phyloP scores from a whole-genome alignment of 2,888 invertebrate genomes.

The Gymnosoma rotundatum region DNA sequence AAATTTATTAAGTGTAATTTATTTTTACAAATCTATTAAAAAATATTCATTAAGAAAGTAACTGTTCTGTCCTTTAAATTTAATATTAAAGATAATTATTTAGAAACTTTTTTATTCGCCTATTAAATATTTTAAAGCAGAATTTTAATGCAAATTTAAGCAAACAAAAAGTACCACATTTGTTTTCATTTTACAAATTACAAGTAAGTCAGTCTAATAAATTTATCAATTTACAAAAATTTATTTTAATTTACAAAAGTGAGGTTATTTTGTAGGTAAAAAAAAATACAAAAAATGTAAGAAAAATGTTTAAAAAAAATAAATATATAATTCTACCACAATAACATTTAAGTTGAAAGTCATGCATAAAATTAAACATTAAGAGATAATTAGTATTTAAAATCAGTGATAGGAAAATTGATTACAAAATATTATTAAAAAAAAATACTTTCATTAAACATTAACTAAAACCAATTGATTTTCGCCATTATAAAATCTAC shows the following conservation, averaged over 20 bases:
- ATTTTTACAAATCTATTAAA: too few species aligned
- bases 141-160: not conserved
- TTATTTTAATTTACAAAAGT: conserved; percentile 52
- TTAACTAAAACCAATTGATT: conserved; percentile 5
- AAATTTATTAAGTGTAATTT: too few species aligned
- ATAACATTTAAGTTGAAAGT: conserved; percentile 61
- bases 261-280: conserved; percentile 66
- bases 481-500: conserved; percentile 16
- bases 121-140: not conserved
- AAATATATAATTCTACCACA: not conserved
- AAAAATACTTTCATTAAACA: conserved; percentile 5
- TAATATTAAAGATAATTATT: too few species aligned
- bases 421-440: not conserved
- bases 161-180: too few species aligned
- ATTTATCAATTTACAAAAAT: conserved; percentile 44
- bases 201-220: conserved; percentile 34
- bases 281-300: conserved; percentile 47
- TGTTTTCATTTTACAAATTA: not conserved
- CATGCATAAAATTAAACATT: conserved; percentile 38
- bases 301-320: conserved; percentile 51
- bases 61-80: too few species aligned
- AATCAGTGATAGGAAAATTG: conserved; percentile 12
- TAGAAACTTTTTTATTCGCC: too few species aligned
- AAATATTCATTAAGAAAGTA: too few species aligned
- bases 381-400: conserved; percentile 41